A percentile compares a stretch with the other conserved stretches of the same genome.
These are phyloP conservation scores for Mycalesis mineus DNA, from an alignment of 2,888 invertebrate genomes.

Conservation along the genomic window DNA sequence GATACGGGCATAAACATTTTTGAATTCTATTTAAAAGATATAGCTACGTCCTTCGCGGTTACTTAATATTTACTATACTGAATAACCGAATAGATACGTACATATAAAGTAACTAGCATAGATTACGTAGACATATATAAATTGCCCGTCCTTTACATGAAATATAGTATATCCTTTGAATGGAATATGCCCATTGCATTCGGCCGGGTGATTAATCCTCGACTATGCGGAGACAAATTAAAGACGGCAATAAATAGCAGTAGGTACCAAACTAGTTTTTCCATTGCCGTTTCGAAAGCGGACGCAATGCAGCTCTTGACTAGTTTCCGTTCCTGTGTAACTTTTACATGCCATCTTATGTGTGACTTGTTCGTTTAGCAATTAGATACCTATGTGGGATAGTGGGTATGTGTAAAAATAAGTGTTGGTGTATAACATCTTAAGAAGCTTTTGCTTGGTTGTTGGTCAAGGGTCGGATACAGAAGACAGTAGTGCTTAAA, in stretches of 20 bases:
- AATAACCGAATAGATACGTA: not conserved
- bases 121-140: not conserved
- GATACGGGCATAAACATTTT: too few species aligned
- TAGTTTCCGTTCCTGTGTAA: constrained; percentile 21
- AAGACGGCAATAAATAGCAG: constrained; percentile 31
- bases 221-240: constrained; percentile 21
- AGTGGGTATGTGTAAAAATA: too few species aligned
- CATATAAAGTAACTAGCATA: not conserved
- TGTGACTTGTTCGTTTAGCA: not conserved
- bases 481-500: too few species aligned
- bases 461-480: too few species aligned
- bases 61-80: too few species aligned
- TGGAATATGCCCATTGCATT: constrained; percentile 8
- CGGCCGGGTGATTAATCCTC: constrained; percentile 2
- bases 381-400: not conserved
- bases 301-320: constrained; percentile 47
- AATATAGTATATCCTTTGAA: constrained; percentile 7
- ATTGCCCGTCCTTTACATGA: not conserved
- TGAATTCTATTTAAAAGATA: too few species aligned
- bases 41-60: too few species aligned
- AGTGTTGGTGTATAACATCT: too few species aligned
- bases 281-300: constrained; percentile 54
- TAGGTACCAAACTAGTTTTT: constrained; percentile 38
- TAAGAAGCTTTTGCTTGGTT: too few species aligned
- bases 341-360: constrained; percentile 16